These are phyloP conservation scores for Drosophila varians DNA, from an alignment of 1,140 invertebrate species.

Conservation along the genomic window DNA sequence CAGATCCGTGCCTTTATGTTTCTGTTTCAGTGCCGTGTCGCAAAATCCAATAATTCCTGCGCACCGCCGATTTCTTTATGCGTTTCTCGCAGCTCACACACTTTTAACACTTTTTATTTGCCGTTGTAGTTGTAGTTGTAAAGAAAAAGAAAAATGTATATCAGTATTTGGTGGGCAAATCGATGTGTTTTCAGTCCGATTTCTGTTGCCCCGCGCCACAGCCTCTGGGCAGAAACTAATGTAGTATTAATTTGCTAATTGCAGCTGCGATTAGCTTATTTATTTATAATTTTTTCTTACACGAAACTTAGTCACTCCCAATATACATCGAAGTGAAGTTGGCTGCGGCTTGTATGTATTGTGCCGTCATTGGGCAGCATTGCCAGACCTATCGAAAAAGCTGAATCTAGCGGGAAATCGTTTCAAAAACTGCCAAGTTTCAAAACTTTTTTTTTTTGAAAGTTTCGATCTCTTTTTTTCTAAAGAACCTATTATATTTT, in stretches of 20 bases:
- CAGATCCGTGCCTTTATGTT: constrained; percentile 27
- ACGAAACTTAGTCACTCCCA: constrained; percentile 79
- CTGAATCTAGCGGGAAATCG: background rate
- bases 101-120: constrained; percentile 73
- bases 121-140: constrained; percentile 68
- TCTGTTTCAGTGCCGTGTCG: constrained; percentile 33
- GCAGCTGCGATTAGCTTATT: constrained; percentile 46
- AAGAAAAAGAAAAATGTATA: constrained; percentile 74
- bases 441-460: background rate
- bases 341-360: constrained; percentile 51
- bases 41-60: constrained; percentile 79
- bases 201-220: background rate
- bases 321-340: constrained; percentile 54
- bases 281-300: constrained; percentile 76
- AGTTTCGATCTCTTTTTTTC: background rate
- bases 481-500: no score
- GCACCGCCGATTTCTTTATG: constrained; percentile 72
- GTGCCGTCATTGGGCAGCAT: constrained; percentile 6
- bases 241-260: constrained; percentile 30
- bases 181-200: constrained; percentile 2
- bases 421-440: background rate
- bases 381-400: background rate
- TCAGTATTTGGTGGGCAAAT: constrained; percentile 48
- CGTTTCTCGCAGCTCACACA: constrained; percentile 71
- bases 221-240: constrained; percentile 21